Evolutionary conservation across 2,888 invertebrate genomes (phyloP).

Genomic region (Rhaphigaster nebulosa): DNA sequence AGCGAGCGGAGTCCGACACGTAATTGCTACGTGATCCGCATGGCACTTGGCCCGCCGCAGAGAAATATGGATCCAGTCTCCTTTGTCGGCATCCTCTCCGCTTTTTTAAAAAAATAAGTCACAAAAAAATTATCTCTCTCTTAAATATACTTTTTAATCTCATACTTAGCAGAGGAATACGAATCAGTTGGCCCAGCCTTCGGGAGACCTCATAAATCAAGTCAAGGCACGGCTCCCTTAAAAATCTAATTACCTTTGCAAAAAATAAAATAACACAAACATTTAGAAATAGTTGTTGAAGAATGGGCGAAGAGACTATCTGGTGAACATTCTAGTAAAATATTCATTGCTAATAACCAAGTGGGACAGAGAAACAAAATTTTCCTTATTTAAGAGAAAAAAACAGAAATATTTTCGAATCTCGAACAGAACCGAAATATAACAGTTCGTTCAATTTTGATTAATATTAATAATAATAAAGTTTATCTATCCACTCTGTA

Average conservation of each 20-base stretch:
- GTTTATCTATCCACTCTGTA: no score
- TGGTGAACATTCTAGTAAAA: background rate
- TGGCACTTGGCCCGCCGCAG: background rate
- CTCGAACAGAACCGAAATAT: no score
- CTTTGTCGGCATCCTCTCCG: background rate
- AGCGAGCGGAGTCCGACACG: constrained; percentile 35
- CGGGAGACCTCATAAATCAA: background rate
- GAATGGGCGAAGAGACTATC: background rate
- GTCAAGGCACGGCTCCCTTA: background rate
- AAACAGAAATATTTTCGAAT: no score
- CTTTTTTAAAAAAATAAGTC: constrained; percentile 20
- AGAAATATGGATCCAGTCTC: constrained; percentile 43
- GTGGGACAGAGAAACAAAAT: no score
- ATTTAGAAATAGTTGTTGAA: background rate
- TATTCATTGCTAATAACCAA: no score
- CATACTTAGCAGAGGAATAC: constrained; percentile 36
- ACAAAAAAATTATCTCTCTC: constrained; percentile 38
- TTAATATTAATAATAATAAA: no score
- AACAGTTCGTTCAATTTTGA: no score
- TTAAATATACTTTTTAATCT: constrained; percentile 49
- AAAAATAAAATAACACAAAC: background rate
- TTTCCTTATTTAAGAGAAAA: no score
- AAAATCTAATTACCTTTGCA: background rate
- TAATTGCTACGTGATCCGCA: constrained; percentile 45
- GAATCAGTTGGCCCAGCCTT: background rate